A percentile compares a stretch with the other conserved stretches of the same genome.
Conservation (phyloP, 2,113 vertebrate genomes). For the Elephantulus edwardii region DNA sequence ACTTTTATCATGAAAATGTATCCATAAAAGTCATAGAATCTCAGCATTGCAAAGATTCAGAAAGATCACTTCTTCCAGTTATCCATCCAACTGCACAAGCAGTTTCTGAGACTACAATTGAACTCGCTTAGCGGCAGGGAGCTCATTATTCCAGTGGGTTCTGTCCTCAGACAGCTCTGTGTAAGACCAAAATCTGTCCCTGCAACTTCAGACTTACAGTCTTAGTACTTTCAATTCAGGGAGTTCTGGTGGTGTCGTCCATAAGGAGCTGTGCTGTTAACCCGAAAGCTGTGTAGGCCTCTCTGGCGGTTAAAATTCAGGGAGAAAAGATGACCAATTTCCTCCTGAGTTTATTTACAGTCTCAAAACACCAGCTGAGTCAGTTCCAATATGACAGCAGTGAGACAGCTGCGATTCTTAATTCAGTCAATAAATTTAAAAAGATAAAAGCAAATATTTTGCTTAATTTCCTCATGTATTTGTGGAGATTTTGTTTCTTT, state of each 20-base stretch:
- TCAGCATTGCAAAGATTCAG: neutral
- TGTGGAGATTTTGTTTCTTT: neutral
- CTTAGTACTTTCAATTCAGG: neutral
- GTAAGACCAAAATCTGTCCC: neutral
- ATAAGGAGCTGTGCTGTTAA: no score
- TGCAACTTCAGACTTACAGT: constrained; percentile 7
- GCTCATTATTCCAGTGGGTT: constrained; percentile 7
- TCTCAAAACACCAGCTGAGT: no score
- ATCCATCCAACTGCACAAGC: neutral
- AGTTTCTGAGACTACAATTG: neutral
- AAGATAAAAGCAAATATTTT: neutral
- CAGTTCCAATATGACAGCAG: no score
- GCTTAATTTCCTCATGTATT: neutral
- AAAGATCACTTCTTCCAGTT: neutral
- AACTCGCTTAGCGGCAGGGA: neutral
- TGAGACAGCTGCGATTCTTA: no score
- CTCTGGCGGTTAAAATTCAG: no score
- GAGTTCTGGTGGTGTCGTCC: no score
- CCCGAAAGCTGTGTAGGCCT: no score
- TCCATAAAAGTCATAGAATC: neutral
- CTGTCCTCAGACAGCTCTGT: neutral
- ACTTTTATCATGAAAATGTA: neutral
- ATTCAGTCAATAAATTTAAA: neutral
- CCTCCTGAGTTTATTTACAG: no score
- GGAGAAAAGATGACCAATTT: no score